phyloP scores from a whole-genome alignment of 2,888 invertebrate genomes.

The Crematogaster levior region DNA sequence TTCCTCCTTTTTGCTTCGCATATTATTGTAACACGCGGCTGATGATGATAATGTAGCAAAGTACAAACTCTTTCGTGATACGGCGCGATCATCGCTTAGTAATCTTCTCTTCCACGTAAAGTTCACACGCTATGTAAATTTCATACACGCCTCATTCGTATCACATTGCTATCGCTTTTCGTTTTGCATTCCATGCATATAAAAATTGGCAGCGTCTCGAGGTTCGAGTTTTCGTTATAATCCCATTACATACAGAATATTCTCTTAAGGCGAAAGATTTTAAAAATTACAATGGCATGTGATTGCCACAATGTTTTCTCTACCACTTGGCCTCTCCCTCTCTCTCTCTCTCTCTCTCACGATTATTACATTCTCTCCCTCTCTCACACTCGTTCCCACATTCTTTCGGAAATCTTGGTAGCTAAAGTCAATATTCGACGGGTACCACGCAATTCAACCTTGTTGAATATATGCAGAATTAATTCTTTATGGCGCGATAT shows the following conservation, averaged over 20 bases:
- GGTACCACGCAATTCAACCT: slow-evolving; percentile 64
- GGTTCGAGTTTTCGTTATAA: slow-evolving; percentile 60
- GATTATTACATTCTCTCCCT: slow-evolving; percentile 53
- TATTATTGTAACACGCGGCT: slow-evolving; percentile 62
- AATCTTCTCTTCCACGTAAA: slow-evolving; percentile 59
- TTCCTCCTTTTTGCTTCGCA: slow-evolving; percentile 58
- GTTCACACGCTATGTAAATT: slow-evolving; percentile 57
- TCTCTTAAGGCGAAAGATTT: slow-evolving; percentile 62
- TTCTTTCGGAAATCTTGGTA: slow-evolving; percentile 68
- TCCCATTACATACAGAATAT: slow-evolving; percentile 52
- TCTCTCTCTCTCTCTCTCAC: slow-evolving; percentile 57
- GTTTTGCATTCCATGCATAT: slow-evolving; percentile 66
- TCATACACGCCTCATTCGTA: slow-evolving; percentile 52
- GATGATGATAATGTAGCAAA: slow-evolving; percentile 63
- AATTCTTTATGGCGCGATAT: slow-evolving; percentile 59
- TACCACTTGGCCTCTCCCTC: slow-evolving; percentile 63
- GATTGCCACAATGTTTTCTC: slow-evolving; percentile 66
- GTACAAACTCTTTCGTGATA: slow-evolving; percentile 54
- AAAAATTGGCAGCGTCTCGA: slow-evolving; percentile 76
- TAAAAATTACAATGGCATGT: slow-evolving; percentile 74
- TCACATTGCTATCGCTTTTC: slow-evolving; percentile 58
- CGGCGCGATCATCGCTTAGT: slow-evolving; percentile 53
- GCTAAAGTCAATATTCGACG: slow-evolving; percentile 52
- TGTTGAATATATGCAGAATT: slow-evolving; percentile 69
- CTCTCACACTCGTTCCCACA: slow-evolving; percentile 57